Percentiles rank a stretch among this genome's conserved stretches.
These are phyloP conservation scores for Galleria mellonella DNA, from an alignment of 1,140 invertebrate genomes.

Conservation along the genomic window DNA sequence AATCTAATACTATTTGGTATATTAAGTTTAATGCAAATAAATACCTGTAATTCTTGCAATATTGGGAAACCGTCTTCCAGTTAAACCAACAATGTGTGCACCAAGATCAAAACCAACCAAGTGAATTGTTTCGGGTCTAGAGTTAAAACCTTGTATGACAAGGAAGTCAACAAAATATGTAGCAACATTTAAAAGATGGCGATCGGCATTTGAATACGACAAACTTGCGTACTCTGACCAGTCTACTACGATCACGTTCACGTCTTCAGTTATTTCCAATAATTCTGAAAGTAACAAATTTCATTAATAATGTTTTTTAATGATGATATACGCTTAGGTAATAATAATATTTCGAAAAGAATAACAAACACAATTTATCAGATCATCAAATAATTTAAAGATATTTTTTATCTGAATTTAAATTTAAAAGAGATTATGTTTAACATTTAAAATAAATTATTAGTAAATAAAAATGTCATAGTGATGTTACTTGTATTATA, in stretches of 20 bases:
- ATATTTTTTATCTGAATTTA: too few species aligned
- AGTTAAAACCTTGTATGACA: neutral
- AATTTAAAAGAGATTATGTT: too few species aligned
- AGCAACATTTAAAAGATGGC: constrained; percentile 31
- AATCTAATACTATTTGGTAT: too few species aligned
- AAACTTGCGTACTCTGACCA: neutral
- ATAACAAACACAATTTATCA: too few species aligned
- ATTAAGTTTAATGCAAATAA: too few species aligned
- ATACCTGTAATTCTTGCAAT: constrained; percentile 71
- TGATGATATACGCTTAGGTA: too few species aligned
- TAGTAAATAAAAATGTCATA: too few species aligned
- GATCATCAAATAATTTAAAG: too few species aligned
- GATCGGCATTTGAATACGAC: constrained; percentile 1
- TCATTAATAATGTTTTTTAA: constrained; percentile 33
- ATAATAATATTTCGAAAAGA: too few species aligned
- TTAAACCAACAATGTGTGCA: constrained; percentile 89
- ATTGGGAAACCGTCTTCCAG: constrained; percentile 78
- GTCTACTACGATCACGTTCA: neutral
- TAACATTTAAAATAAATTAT: too few species aligned
- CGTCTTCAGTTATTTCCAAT: constrained; percentile 3
- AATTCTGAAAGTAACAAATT: constrained; percentile 8
- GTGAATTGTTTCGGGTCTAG: constrained; percentile 61
- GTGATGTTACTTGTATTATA: too few species aligned
- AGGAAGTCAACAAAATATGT: constrained; percentile 20
- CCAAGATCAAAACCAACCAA: constrained; percentile 89